Evolutionary conservation across 2,888 invertebrate species (phyloP), one percentile per base, ranked within the genome.

Genomic region (Zeuzera pyrina): DNA sequence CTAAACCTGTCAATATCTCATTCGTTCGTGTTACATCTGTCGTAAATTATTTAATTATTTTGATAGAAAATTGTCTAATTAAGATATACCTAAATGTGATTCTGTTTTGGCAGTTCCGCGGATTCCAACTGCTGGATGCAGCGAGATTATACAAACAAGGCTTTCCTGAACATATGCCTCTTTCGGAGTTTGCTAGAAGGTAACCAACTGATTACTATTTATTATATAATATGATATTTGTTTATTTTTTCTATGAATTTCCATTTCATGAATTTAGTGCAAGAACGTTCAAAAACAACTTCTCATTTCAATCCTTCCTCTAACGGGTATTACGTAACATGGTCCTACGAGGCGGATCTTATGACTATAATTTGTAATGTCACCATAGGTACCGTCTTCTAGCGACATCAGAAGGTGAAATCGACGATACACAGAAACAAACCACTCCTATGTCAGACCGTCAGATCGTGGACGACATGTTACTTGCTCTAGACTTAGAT

Each of bases 91-190:
- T n/a, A n/a, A n/a, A n/a, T n/a, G n/a, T 21, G 19, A 26, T 22
- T 72, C 66, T 45, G 53, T 47, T 33, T 46, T 59, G 61, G 2
- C 61, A 94, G 93, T 87, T 97, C 55, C 89, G 97, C 47, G 96
- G 97, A 14, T 91, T 92, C 47, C 95, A 97, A 85, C 87, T 97
- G 31, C 81, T 97, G 43, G 95, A 97, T 49, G 91, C 95, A 1
- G 91, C 95, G 1, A 87, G 97, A 12, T 83, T 97, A 37, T 92
- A 95, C 84, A 94, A 97, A 57, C 93, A 95, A 70, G 97, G 97
- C 13, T 98, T 93, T 72, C 97, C 98, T 0, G 95, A 95, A 61
- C 91, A 92, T 55, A 89, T 97, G 86, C 93, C 92, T 36, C 87
- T 96, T 36, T 87, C 90, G 8, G 97, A 97, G 66, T 97, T 98